These are phyloP conservation scores for Glaucidium brasilianum DNA, from an alignment of 2,113 vertebrate genomes.

Conservation along the genomic window DNA sequence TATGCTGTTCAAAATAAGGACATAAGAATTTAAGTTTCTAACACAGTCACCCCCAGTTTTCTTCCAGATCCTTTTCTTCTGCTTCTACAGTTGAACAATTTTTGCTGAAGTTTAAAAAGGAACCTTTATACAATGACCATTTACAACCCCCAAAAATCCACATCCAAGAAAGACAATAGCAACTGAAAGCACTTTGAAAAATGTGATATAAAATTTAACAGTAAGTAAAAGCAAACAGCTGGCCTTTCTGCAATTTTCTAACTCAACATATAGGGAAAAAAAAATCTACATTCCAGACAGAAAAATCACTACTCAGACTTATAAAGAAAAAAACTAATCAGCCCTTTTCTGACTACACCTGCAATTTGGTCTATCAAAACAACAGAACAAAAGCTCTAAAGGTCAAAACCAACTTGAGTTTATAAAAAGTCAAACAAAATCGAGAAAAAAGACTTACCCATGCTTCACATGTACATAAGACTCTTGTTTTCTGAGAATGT, in stretches of 20 bases:
- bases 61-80: background rate
- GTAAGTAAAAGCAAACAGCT: background rate
- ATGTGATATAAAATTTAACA: background rate
- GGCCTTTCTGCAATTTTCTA: background rate
- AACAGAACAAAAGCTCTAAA: background rate
- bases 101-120: background rate
- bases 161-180: background rate
- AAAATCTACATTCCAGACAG: slow-evolving; percentile 6
- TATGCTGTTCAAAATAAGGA: background rate
- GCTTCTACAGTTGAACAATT: background rate
- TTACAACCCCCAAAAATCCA: background rate
- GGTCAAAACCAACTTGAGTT: background rate
- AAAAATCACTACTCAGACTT: background rate
- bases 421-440: background rate
- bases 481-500: background rate
- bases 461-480: background rate
- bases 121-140: background rate
- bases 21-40: background rate
- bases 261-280: background rate
- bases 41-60: background rate
- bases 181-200: background rate
- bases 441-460: background rate
- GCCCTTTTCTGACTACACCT: background rate
- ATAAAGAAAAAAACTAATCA: background rate
- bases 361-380: background rate